A percentile compares a stretch with the other conserved stretches of the same genome.
Evolutionary conservation across 1,140 invertebrate species (phyloP).

Genomic region (Cydia amplana): DNA sequence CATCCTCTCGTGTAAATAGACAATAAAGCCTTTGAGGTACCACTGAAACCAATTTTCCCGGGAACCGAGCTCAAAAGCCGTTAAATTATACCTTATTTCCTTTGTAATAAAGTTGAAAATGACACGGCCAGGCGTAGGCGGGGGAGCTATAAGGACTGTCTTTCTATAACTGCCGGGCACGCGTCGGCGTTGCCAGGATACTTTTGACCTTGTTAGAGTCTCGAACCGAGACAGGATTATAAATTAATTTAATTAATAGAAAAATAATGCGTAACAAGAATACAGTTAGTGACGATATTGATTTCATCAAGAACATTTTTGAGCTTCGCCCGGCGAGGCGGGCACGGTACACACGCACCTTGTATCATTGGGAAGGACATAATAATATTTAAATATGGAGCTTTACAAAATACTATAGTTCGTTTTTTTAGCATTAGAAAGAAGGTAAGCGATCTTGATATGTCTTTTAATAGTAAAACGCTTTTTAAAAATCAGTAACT

Average conservation of each 20-base stretch:
- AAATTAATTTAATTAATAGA: constrained; percentile 8
- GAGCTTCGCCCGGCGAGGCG: neutral
- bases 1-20: constrained; percentile 3
- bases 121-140: neutral
- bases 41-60: neutral
- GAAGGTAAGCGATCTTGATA: too few species aligned
- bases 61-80: neutral
- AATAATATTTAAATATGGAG: neutral
- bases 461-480: too few species aligned
- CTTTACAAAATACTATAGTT: too few species aligned
- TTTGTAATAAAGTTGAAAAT: neutral
- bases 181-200: neutral
- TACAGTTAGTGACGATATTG: neutral
- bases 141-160: neutral
- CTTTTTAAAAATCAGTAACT: too few species aligned
- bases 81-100: neutral
- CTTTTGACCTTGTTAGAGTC: neutral
- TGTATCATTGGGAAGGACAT: neutral
- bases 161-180: constrained; percentile 9
- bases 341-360: too few species aligned
- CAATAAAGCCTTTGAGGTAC: constrained; percentile 3
- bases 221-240: neutral
- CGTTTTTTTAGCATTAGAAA: too few species aligned
- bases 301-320: neutral
- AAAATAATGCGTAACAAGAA: neutral